Evolutionary conservation across 2,113 vertebrate species (phyloP).

Genomic region (Thalassoma bifasciatum): DNA sequence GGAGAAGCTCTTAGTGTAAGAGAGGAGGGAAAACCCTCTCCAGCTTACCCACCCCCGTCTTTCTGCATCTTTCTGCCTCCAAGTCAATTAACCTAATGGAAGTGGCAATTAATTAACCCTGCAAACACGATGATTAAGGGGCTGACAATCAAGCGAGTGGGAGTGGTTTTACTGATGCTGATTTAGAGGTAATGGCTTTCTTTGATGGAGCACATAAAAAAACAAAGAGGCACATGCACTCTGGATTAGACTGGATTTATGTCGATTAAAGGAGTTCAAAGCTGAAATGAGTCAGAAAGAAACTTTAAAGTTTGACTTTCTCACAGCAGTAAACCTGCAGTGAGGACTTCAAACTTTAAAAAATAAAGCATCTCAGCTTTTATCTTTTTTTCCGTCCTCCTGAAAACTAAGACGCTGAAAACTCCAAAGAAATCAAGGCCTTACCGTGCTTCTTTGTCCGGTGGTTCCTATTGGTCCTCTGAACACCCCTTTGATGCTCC

Average conservation of each 20-base stretch:
- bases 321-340: neutral
- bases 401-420: neutral
- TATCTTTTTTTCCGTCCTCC: neutral
- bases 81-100: constrained; percentile 79
- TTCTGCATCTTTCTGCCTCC: constrained; percentile 54
- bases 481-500: constrained; percentile 99
- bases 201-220: constrained; percentile 7
- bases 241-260: constrained; percentile 12
- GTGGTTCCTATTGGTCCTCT: constrained; percentile 92
- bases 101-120: constrained; percentile 74
- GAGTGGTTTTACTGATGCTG: constrained; percentile 40
- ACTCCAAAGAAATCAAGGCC: neutral
- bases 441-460: constrained; percentile 91
- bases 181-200: constrained; percentile 48
- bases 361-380: neutral
- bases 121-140: constrained; percentile 71
- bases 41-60: constrained; percentile 21
- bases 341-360: neutral
- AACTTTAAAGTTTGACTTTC: neutral
- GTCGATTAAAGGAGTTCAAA: neutral
- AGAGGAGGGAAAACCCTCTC: neutral
- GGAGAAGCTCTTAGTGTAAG: constrained; percentile 21
- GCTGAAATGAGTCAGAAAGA: neutral
- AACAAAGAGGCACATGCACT: neutral
- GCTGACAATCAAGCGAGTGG: constrained; percentile 66